Evolutionary conservation across 2,888 invertebrate species (phyloP).

Genomic region (Zygogramma bicolorata): DNA sequence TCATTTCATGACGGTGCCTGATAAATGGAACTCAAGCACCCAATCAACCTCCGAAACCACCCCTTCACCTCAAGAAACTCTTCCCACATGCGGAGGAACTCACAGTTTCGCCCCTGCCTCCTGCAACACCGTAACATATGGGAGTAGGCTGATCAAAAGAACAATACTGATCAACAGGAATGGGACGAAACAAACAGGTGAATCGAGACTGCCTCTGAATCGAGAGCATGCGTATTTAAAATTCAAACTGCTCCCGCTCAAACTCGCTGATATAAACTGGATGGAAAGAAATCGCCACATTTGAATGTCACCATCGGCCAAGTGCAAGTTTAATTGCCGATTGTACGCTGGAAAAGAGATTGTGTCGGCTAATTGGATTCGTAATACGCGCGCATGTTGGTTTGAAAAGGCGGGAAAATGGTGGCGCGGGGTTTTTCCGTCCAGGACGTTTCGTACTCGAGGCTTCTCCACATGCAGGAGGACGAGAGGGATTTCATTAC

Average conservation of each 20-base stretch:
- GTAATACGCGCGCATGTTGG: not conserved
- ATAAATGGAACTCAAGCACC: no score
- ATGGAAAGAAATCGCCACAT: constrained; percentile 47
- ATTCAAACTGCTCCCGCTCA: constrained; percentile 32
- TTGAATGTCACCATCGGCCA: constrained; percentile 47
- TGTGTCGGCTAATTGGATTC: not conserved
- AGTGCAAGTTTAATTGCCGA: constrained; percentile 31
- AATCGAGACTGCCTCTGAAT: not conserved
- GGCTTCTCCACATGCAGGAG: constrained; percentile 64
- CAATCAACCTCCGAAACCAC: no score
- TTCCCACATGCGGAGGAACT: not conserved
- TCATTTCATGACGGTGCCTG: no score
- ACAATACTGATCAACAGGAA: constrained; percentile 17
- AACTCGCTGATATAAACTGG: constrained; percentile 32
- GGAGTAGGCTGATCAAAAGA: constrained; percentile 4
- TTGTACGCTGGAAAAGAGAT: not conserved
- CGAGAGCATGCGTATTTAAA: constrained; percentile 39
- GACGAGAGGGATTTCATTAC: constrained; percentile 65
- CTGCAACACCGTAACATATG: not conserved
- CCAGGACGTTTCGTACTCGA: constrained; percentile 64
- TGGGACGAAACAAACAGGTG: constrained; percentile 29
- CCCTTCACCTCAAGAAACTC: not conserved
- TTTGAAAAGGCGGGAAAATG: constrained; percentile 51
- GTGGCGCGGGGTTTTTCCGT: constrained; percentile 65
- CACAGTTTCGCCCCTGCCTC: not conserved